Conservation (phyloP, 1,140 invertebrate genomes). For the Brachionus rotundiformis region DNA sequence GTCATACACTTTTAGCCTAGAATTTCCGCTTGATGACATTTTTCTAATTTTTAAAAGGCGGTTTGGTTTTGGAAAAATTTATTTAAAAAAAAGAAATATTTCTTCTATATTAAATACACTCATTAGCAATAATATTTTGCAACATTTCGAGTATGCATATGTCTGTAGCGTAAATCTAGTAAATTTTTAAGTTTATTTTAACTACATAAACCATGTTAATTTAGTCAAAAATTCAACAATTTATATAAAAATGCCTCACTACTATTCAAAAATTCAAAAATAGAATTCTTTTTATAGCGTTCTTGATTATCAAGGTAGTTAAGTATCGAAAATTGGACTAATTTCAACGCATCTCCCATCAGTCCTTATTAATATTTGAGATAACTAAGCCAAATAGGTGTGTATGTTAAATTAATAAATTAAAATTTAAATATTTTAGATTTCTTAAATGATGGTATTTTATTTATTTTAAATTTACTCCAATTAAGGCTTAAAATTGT, state of each 20-base stretch:
- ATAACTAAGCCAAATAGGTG: neutral
- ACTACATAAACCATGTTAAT: neutral
- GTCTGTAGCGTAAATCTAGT: neutral
- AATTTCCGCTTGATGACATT: conserved; percentile 2
- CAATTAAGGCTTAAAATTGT: no score
- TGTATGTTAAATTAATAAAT: neutral
- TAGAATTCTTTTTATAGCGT: conserved; percentile 8
- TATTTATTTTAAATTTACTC: neutral
- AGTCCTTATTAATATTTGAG: no score
- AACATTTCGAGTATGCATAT: neutral
- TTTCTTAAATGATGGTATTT: neutral
- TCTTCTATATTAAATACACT: neutral
- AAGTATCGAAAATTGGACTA: neutral
- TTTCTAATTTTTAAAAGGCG: neutral
- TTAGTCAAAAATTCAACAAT: neutral
- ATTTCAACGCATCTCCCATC: neutral
- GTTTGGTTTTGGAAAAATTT: neutral
- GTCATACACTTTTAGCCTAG: conserved; percentile 24
- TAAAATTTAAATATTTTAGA: conserved; percentile 2
- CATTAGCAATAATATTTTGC: neutral
- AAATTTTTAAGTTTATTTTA: conserved; percentile 7
- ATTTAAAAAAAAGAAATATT: neutral
- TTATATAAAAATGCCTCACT: conserved; percentile 2
- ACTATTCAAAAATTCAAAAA: conserved; percentile 7
- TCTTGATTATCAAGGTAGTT: neutral